Percentiles rank a stretch among this genome's conserved stretches.
Conservation (phyloP, 2,888 invertebrate species). For the Protodeltote pygarga region DNA sequence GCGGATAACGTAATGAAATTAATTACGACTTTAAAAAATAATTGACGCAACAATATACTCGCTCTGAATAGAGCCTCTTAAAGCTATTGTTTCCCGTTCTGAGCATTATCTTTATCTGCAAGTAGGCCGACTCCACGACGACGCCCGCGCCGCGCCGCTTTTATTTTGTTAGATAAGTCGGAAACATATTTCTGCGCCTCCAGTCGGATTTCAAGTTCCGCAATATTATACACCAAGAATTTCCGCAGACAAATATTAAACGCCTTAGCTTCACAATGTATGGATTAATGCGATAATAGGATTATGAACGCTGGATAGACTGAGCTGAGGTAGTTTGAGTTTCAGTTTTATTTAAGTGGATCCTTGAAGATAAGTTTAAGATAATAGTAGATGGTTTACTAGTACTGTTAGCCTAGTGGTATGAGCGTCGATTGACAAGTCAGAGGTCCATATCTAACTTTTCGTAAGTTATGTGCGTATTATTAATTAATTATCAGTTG, state of each 20-base stretch:
- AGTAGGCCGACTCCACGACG: constrained; percentile 17
- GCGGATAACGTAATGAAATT: constrained; percentile 14
- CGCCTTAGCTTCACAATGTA: constrained; percentile 14
- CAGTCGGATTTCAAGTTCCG: constrained; percentile 10
- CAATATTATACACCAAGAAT: constrained; percentile 15
- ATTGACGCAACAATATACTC: constrained; percentile 10
- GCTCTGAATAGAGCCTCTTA: constrained; percentile 28
- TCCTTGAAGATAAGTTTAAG: too few relatives aligned
- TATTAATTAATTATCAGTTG: too few relatives aligned
- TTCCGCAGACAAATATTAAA: constrained; percentile 37
- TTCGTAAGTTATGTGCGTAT: too few relatives aligned
- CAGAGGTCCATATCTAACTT: too few relatives aligned
- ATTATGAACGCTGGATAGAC: constrained; percentile 16
- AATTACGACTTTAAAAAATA: constrained; percentile 32
- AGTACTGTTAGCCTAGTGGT: too few relatives aligned
- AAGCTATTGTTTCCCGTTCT: constrained; percentile 34
- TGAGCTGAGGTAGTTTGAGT: constrained; percentile 4
- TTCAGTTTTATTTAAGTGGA: too few relatives aligned
- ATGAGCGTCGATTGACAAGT: too few relatives aligned
- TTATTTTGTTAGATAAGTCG: constrained; percentile 43
- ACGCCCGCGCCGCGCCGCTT: constrained; percentile 10
- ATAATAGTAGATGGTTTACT: too few relatives aligned
- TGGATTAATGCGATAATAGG: constrained; percentile 25
- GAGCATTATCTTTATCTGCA: constrained; percentile 33
- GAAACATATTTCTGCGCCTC: constrained; percentile 26